Base-by-base conservation (phyloP, 2,797 vertebrate genomes). In the Ispidina picta region DNA sequence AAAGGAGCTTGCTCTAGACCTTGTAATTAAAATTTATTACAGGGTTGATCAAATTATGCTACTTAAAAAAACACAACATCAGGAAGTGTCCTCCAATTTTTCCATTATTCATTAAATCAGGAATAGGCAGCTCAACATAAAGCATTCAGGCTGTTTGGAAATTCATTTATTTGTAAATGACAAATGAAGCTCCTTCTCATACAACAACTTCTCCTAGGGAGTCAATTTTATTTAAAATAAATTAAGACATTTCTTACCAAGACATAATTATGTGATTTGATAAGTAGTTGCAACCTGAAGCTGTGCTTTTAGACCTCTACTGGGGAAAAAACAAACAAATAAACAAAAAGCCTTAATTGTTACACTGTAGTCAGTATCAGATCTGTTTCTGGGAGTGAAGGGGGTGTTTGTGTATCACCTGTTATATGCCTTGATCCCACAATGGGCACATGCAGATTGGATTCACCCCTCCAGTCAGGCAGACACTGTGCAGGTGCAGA, bases 161-260 rank as follows among this genome's bases (percentile, higher is more conserved):
- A 87, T 69, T 69, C 23, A 85, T 43, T 92, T 92, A 90, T 89
- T 89, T 91, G 60, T 66, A 92, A 96, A 70, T 89, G 89, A 92
- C 73, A 87, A 94, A 89, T 22, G 18, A 86, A 86, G 39, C 26
- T 86, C 58, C 54, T 71, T 78, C 52, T 84, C 71, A 62, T 46
- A 3, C n/a, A 93, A 86, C 80, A 95, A 73, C 77, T 92, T 88
- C 78, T 90, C 82, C 85, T 23, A 21, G 26, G 73, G 52, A 94
- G 68, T 70, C 73, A 64, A 79, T 91, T 80, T 80, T n/a, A 91
- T 82, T 92, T 93, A 33, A 73, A 86, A 86, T 35, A 89, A 91
- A 89, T 83, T 60, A 90, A 70, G 74, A 46, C 23, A n/a, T n/a
- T n/a, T n/a, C n/a, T n/a, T n/a, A n/a, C n/a, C n/a, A n/a, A n/a